A percentile compares a stretch with the other conserved stretches of the same genome.
These are phyloP conservation scores for Stenotaenia linearis DNA, from an alignment of 2,888 invertebrate genomes.

Conservation along the genomic window DNA sequence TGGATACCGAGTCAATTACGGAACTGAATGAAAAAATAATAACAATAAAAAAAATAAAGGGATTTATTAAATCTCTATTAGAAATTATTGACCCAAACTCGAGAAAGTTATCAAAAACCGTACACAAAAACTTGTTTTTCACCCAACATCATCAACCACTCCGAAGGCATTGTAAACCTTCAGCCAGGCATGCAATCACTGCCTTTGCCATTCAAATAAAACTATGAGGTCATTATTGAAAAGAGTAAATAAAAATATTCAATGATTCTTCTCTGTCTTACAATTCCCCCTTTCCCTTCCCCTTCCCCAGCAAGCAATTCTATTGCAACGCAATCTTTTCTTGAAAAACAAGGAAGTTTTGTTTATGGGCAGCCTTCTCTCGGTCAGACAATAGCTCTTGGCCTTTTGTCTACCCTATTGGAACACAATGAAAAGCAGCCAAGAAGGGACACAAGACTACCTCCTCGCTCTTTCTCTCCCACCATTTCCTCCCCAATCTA, in stretches of 20 bases:
- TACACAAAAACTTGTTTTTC: background rate
- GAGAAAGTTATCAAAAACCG: background rate
- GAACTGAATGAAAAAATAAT: background rate
- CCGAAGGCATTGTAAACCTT: background rate
- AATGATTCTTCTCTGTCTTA: conserved; percentile 10
- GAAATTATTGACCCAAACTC: background rate
- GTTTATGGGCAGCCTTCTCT: conserved; percentile 13
- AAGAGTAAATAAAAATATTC: conserved; percentile 19
- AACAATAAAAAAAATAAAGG: background rate
- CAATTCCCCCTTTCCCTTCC: background rate
- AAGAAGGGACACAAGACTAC: background rate
- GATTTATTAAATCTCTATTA: background rate
- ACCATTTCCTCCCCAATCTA: background rate
- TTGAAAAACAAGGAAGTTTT: conserved; percentile 15
- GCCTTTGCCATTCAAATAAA: conserved; percentile 11
- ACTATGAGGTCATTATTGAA: conserved; percentile 14
- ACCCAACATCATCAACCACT: background rate
- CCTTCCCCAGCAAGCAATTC: background rate
- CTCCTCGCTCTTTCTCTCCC: background rate
- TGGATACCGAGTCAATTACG: conserved; percentile 2
- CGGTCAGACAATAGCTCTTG: conserved; percentile 19
- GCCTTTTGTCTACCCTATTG: conserved; percentile 15
- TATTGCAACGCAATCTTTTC: conserved; percentile 14
- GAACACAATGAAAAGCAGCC: conserved; percentile 11
- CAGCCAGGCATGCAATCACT: conserved; percentile 15